A percentile compares a stretch with the other conserved stretches of the same genome.
phyloP scores from a whole-genome alignment of 2,888 invertebrate species.

The Polymixis lichenea region DNA sequence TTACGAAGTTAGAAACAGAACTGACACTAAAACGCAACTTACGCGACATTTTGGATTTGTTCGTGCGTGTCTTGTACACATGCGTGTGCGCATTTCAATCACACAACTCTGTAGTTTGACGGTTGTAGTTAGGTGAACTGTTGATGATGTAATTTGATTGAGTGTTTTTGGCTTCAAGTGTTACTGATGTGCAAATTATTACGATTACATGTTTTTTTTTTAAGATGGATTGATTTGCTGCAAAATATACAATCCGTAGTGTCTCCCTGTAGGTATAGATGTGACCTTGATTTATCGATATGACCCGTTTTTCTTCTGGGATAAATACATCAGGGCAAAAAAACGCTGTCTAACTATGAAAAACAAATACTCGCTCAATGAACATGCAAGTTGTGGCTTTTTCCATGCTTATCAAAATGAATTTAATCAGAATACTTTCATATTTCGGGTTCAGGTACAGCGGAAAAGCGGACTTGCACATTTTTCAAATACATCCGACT shows the following conservation, averaged over 20 bases:
- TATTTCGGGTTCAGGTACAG: background rate
- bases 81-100: conserved; percentile 42
- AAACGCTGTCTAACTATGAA: background rate
- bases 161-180: too few species aligned
- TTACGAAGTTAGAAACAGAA: conserved; percentile 48
- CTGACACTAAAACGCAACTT: conserved; percentile 50
- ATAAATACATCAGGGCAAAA: background rate
- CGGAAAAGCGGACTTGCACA: background rate
- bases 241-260: background rate
- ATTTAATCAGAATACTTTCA: background rate
- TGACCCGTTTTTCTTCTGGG: background rate
- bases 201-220: background rate
- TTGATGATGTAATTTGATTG: conserved; percentile 12
- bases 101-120: conserved; percentile 31
- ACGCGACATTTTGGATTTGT: conserved; percentile 35
- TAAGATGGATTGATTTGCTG: too few species aligned
- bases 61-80: conserved; percentile 40
- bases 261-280: background rate
- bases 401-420: background rate
- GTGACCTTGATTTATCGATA: too few species aligned
- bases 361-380: background rate
- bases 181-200: too few species aligned
- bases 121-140: conserved; percentile 15
- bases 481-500: background rate
- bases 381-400: background rate